Evolutionary conservation across 2,113 vertebrate genomes (phyloP), one percentile per base, ranked within the genome.

Genomic region (Pseudorasbora parva): DNA sequence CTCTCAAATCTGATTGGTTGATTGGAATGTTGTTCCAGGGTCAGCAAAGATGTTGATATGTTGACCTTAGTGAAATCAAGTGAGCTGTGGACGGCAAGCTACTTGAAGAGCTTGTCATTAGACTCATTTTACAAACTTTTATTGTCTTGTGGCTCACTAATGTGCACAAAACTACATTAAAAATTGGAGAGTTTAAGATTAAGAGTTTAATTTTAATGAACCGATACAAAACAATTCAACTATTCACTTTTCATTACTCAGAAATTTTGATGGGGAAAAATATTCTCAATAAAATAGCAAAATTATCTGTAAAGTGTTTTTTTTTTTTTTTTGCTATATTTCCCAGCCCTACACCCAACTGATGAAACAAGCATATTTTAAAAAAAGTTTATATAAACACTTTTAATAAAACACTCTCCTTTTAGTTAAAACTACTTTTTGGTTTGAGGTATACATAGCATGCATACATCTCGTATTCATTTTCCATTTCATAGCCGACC

Each of bases 381-480:
- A 37, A 19, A 66, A 41, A 14, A 41, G 8, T 7, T 2, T 21
- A 37, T 19, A 69, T n/a, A n/a, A 12, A n/a, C 6, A n/a, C 9
- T 41, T 69, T n/a, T 11, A 69, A 69, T n/a, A 12, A 41, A 12
- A 37, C 21, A n/a, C 66, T 69, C 9, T 8, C 37, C 37, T n/a
- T 41, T 43, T 43, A 19, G 9, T 69, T 1, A 1, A 69, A 43
- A 14, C 37, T 33, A 12, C 51, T 4, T 11, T 11, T 59, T 41
- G 11, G 54, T 33, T 41, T n/a, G n/a, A 25, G 27, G 59, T 8
- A 59, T 12, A 78, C 57, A 60, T 23, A 78, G 54, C 54, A 78
- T 60, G 56, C 75, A 60, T 60, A 59, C 56, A 78, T 78, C 14
- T 43, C 8, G 19, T 43, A 60, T 60, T 78, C 75, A 78, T 60